Evolutionary conservation across 2,797 vertebrate genomes (phyloP), one percentile per base, ranked within the genome.

Genomic region (Podarcis lilfordi): DNA sequence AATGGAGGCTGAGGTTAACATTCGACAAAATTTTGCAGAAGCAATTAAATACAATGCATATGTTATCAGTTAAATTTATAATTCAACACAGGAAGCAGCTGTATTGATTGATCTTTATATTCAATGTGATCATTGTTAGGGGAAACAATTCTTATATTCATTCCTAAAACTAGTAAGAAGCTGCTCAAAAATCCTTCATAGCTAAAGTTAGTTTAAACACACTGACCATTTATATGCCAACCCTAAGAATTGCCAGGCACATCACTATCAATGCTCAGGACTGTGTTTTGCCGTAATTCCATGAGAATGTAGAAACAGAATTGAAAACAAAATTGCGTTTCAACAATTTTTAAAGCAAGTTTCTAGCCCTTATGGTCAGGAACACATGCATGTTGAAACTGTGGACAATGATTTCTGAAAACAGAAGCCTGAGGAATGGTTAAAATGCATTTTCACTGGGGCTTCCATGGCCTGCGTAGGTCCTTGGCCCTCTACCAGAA

Each of bases 1-100:
- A 50, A 61, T 74, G 32, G 89, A 75, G 75, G 82, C 80, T 55
- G 83, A 69, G 35, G 35, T 3, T 89, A 87, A 93, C 87, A 66
- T 71, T 86, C 69, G 82, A 17, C 11, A 32, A 5, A 61, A 74
- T 3, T 86, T 83, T 43, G 7, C 23, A 74, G 55, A 84, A 92
- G 85, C 11, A 79, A 80, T 77, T 45, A 89, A 76, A 87, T 79
- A 84, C 5, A 68, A 19, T 21, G 75, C 68, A 71, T 45, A 23
- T 50, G 77, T 40, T 50, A 29, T 0, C 1, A 50, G 45, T 2
- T 40, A 89, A 25, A 40, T 64, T 50, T 50, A 37, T n/a, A 6
- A 11, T 83, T n/a, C 25, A 64, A n/a, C 35, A 66, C 10, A 25
- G 21, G 74, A 32, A 66, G 25, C 23, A 32, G 27, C 17, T 40